Evolutionary conservation across 2,888 invertebrate species (phyloP), one percentile per base, ranked within the genome.

Genomic region (Drosophila rellima): DNA sequence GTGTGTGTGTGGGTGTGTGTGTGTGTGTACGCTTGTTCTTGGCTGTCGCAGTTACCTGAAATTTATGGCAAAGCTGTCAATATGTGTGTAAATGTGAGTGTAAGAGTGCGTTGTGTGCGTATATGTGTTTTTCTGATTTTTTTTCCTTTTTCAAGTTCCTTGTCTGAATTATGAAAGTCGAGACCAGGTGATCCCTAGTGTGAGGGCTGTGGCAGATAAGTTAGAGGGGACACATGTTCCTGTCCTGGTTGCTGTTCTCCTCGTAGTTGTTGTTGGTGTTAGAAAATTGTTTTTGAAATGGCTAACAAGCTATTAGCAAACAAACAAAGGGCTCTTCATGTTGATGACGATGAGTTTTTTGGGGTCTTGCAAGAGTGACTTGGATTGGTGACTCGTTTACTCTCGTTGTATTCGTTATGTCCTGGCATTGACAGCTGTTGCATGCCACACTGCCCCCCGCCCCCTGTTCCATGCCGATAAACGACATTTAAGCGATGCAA

Each of bases 221-320:
- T 71, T 56, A 47, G 48, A 47, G 48, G 48, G 62, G 59, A 74
- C 70, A 76, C 79, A 78, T 76, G 79, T 62, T 26, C 33, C 72
- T 69, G 23, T 69, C 71, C 65, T 65, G 60, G 66, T 59, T 82
- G 44, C 50, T 47, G 48, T 48, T 42, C 55, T 69, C 40, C 50
- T 40, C 37, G 33, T n/a, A 23, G 74, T 47, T 45, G 62, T 15
- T 61, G 57, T 45, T 65, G 42, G 33, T 74, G 79, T 52, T 62
- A 55, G 76, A 87, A 86, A 83, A 83, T 83, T 83, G 83, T 82
- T 83, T 83, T 88, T 71, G 80, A 83, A 83, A 83, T 88, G 86
- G 88, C 88, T 83, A 83, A 83, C 86, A 83, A 86, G 83, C 83
- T 83, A 83, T 88, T 88, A 88, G 88, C 80, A 76, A 88, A 74